Percentiles rank a stretch among this genome's conserved stretches.
Evolutionary conservation across 2,113 vertebrate species (phyloP).

Genomic region (Paraplagusia blochii): DNA sequence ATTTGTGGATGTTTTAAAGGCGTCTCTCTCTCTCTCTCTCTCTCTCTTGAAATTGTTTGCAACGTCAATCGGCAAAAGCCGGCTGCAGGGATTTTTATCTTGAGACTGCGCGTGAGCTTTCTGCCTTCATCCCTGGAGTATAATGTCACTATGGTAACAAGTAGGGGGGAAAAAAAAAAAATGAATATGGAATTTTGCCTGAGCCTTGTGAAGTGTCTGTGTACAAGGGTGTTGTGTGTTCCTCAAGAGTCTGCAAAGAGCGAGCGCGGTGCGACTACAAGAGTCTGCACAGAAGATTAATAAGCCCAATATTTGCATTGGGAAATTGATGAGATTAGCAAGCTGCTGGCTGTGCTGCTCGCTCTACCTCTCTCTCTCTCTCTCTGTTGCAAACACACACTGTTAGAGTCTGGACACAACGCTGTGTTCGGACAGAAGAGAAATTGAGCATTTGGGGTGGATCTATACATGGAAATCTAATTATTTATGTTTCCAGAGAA

Average conservation of each 20-base stretch:
- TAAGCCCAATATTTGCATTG: conserved; percentile 59
- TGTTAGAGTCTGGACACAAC: conserved; percentile 34
- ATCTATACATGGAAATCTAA: conserved; percentile 41
- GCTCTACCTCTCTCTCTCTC: no score
- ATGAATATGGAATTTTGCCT: conserved; percentile 51
- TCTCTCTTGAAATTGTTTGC: conserved; percentile 43
- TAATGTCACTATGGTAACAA: conserved; percentile 60
- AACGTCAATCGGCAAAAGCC: conserved; percentile 44
- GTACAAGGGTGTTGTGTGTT: conserved; percentile 53
- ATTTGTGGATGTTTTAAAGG: conserved; percentile 25
- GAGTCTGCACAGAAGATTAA: conserved; percentile 57
- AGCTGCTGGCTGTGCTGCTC: conserved; percentile 15
- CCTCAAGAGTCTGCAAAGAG: conserved; percentile 25
- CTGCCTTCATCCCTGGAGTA: conserved; percentile 33
- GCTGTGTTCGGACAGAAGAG: conserved; percentile 28
- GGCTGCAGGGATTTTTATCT: conserved; percentile 53
- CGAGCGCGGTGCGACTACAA: conserved; percentile 35
- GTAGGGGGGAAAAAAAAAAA: conserved; percentile 21
- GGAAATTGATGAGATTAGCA: conserved; percentile 60
- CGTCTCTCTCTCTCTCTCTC: no score
- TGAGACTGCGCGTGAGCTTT: conserved; percentile 26
- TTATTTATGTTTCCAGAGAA: conserved; percentile 31
- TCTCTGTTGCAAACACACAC: background rate
- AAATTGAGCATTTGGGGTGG: conserved; percentile 38
- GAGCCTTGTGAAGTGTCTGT: conserved; percentile 39